Base-by-base conservation (phyloP, 2,888 invertebrate genomes). In the Apocheima hispidaria region DNA sequence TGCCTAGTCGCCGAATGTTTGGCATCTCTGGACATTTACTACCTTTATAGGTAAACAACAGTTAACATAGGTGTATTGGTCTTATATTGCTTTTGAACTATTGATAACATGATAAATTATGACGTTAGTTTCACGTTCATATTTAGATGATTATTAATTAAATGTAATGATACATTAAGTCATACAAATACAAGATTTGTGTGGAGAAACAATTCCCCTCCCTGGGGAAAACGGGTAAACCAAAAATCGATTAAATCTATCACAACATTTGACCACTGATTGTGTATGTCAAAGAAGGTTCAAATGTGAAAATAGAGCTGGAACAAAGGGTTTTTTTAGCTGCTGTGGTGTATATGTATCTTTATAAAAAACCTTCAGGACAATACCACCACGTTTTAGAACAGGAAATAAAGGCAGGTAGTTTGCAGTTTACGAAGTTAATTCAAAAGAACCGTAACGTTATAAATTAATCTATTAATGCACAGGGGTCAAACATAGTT, bases 301-400 rank as follows among this genome's bases (percentile, higher is more conserved):
- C 14, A 16, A 26, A 5, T 21, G n/a, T 20, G 18, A 1, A 10
- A 3, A 1, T 38, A 20, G 10, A 38, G 18, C 18, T 18, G 10
- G 18, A 7, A 38, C n/a, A n/a, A n/a, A n/a, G n/a, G n/a, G n/a
- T n/a, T n/a, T n/a, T n/a, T n/a, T n/a, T n/a, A n/a, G n/a, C n/a
- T n/a, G n/a, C n/a, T n/a, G n/a, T n/a, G n/a, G n/a, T n/a, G n/a
- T n/a, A n/a, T n/a, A 6, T 2, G 14, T 4, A 2, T n/a, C 2
- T 9, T n/a, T 3, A 40, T 6, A 20, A 4, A 40, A 6, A 40
- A 18, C 2, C 1, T 12, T 10, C 7, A 46, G 12, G 33, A 30
- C 28, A 30, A 28, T 16, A 46, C 30, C 16, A 65, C 65, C 63
- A 69, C 66, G 65, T 66, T 66, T 54, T 53, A 53, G 44, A 57